phyloP scores from a whole-genome alignment of 2,113 vertebrate genomes.

The Phalacrocorax brasilianus region DNA sequence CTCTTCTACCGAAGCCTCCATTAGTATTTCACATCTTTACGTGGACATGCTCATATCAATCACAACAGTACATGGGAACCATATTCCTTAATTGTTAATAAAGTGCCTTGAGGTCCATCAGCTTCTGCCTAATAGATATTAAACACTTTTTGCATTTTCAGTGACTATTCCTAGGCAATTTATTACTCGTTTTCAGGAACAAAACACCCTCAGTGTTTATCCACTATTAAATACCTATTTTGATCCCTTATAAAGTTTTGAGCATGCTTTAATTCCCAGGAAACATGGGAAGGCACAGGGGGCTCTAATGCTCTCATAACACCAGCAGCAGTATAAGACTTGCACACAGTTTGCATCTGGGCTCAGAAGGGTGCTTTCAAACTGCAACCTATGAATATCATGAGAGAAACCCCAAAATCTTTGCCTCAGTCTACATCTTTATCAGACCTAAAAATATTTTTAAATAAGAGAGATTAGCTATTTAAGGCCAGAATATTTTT shows the following conservation, averaged over 20 bases:
- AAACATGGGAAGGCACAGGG: not conserved
- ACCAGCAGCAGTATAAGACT: not conserved
- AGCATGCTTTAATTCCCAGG: not conserved
- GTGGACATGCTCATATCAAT: not conserved
- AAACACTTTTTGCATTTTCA: not conserved
- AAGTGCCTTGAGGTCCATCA: slow-evolving; percentile 20
- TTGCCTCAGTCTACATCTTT: not conserved
- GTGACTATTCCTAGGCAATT: not conserved
- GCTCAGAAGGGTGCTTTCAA: not conserved
- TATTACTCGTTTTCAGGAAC: not conserved
- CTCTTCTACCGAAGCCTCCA: not conserved
- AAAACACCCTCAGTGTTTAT: not conserved
- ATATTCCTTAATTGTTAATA: slow-evolving; percentile 8
- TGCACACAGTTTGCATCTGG: not conserved
- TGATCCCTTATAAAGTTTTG: not conserved
- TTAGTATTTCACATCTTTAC: slow-evolving; percentile 27
- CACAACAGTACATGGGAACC: not conserved
- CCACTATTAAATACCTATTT: not conserved
- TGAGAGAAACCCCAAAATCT: not conserved
- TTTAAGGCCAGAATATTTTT: not conserved
- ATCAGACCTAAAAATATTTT: not conserved
- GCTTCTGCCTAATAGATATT: slow-evolving; percentile 6
- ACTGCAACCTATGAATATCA: not conserved
- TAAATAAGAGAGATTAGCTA: not conserved
- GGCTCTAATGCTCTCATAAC: not conserved